Base-by-base conservation (phyloP, 1,140 invertebrate genomes). In the Bombus confusus region DNA sequence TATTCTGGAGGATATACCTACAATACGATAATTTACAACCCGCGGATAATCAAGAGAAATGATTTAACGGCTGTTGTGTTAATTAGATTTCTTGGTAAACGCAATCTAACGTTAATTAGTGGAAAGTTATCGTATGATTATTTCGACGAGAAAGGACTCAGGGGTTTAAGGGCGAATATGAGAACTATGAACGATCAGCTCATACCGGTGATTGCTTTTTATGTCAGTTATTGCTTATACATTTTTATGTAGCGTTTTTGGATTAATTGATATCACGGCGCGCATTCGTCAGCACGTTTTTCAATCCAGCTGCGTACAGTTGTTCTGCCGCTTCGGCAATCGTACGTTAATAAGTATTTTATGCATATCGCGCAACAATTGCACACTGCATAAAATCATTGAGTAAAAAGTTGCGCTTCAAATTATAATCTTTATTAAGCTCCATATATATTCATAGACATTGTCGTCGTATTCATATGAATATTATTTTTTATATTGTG, bases 41-140 rank as follows among this genome's bases (percentile, higher is more conserved):
- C 15, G 64, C 31, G 64, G 15, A 66, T 66, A 66, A 66, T 68
- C 34, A 15, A 37, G 34, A 37, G 66, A 37, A 37, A 68, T 68
- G 66, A 37, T 68, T 68, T 37, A 68, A 68, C 22, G 34, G 66
- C n/a, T 68, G 18, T 37, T 68, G 66, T 68, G 66, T 68, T 68
- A 68, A 68, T 68, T 18, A 68, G 34, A 68, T 68, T 68, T 37
- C 22, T 31, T 68, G 66, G 22, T 22, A 34, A 68, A 68, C 22
- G 66, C 18, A 37, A 37, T 8, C 34, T 25, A 68, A 68, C 34
- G 9, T 68, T 37, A 68, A 68, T 68, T 68, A 68, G 34, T 12
- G 15, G 22, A 25, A 34, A 68, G 34, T 37, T 68, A 37, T 68
- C 34, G 6, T 22, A 8, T 4, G 18, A 37, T 37, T 25, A 37